These are phyloP conservation scores for Notothenia coriiceps DNA, from an alignment of 2,113 vertebrate species.

Conservation along the genomic window DNA sequence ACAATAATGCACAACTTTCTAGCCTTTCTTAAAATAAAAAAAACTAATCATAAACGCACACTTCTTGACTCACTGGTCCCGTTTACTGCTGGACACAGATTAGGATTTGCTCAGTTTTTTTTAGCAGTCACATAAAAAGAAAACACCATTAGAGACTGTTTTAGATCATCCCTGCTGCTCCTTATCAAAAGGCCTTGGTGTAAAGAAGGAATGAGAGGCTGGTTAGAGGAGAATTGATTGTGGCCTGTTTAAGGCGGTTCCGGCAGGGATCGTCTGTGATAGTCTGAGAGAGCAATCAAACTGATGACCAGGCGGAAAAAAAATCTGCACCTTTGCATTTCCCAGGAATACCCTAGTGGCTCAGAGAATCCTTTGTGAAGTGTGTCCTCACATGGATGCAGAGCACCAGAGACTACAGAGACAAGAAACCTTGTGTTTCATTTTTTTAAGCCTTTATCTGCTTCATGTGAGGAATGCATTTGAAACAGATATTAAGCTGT, in stretches of 20 bases:
- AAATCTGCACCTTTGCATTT: constrained; percentile 80
- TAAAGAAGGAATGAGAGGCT: constrained; percentile 47
- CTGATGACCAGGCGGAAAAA: constrained; percentile 75
- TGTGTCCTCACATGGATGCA: constrained; percentile 50
- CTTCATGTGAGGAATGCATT: constrained; percentile 29
- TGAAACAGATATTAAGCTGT: constrained; percentile 32
- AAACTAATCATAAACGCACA: not conserved
- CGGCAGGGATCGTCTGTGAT: constrained; percentile 62
- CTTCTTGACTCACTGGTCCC: not conserved
- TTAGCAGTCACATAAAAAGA: not conserved
- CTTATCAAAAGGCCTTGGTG: constrained; percentile 38
- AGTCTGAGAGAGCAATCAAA: constrained; percentile 77
- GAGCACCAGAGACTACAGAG: constrained; percentile 15
- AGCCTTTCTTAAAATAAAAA: no score
- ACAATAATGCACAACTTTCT: no score
- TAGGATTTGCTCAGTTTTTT: not conserved
- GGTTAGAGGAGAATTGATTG: constrained; percentile 71
- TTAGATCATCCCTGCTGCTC: constrained; percentile 38
- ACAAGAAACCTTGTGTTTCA: constrained; percentile 28
- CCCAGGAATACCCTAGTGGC: constrained; percentile 68
- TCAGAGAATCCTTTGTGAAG: constrained; percentile 53
- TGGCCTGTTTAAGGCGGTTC: constrained; percentile 66
- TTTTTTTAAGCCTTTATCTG: constrained; percentile 11
- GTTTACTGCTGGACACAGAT: not conserved
- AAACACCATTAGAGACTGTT: constrained; percentile 16